Evolutionary conservation across 2,797 vertebrate species (phyloP).

Genomic region (Spatula versicolor): DNA sequence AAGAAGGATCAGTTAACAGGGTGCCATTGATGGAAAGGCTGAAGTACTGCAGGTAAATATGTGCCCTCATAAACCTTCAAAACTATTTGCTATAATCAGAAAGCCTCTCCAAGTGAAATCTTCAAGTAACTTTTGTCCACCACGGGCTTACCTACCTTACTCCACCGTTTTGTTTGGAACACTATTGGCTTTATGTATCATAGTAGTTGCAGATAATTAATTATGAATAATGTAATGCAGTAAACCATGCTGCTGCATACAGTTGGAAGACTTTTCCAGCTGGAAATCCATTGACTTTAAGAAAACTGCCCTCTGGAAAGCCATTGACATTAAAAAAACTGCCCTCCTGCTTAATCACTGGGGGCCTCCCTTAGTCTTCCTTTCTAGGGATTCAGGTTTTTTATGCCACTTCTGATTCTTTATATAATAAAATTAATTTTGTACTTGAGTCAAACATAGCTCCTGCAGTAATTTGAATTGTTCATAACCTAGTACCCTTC

Average conservation of each 20-base stretch:
- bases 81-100: neutral
- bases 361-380: neutral
- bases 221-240: too few relatives aligned
- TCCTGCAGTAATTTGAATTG: neutral
- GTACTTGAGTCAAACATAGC: neutral
- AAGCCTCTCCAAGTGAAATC: neutral
- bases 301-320: neutral
- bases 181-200: neutral
- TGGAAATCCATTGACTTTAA: neutral
- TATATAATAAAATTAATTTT: neutral
- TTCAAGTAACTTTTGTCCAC: neutral
- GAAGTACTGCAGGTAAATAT: neutral
- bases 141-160: rapidly evolving
- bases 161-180: neutral
- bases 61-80: neutral
- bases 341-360: neutral
- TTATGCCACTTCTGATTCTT: neutral
- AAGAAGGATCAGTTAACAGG: neutral
- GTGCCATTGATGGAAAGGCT: neutral
- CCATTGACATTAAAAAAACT: neutral
- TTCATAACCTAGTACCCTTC: neutral
- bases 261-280: neutral
- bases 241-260: neutral
- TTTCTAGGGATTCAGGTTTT: neutral
- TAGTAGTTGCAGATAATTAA: neutral